A percentile compares a stretch with the other conserved stretches of the same genome.
Conservation (phyloP, 1,140 invertebrate genomes). For the Pseudomyrmex dendroicus region DNA sequence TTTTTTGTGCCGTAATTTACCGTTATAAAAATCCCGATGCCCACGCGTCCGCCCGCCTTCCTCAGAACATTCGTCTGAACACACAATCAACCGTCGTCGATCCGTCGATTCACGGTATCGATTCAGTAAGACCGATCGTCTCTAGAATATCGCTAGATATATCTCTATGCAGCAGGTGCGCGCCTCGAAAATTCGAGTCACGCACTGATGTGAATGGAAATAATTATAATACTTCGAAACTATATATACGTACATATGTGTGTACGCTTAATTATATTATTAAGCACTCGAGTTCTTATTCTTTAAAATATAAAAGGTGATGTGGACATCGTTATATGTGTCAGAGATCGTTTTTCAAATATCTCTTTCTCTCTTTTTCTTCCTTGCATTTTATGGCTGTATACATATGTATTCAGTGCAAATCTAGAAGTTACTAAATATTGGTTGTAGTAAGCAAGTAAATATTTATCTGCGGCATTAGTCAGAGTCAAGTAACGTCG, state of each 20-base stretch:
- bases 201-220: constrained; percentile 39
- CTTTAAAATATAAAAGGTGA: background rate
- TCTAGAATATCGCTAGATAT: constrained; percentile 18
- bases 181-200: constrained; percentile 56
- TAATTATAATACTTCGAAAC: constrained; percentile 17
- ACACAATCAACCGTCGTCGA: constrained; percentile 65
- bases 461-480: constrained; percentile 62
- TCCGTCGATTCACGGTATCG: constrained; percentile 66
- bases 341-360: background rate
- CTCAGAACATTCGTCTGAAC: background rate
- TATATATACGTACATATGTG: background rate
- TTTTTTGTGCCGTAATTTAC: constrained; percentile 71
- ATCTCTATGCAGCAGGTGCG: constrained; percentile 60
- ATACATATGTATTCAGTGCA: background rate
- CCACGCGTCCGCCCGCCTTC: constrained; percentile 43
- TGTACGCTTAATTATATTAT: background rate
- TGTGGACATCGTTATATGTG: background rate
- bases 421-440: constrained; percentile 12
- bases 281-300: too few species aligned
- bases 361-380: background rate
- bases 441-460: constrained; percentile 31
- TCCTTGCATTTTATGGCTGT: too few species aligned
- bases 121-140: constrained; percentile 51
- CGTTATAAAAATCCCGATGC: constrained; percentile 70
- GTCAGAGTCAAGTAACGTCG: constrained; percentile 38